Evolutionary conservation across 2,888 invertebrate species (phyloP).

Genomic region (Perithous albicinctus): DNA sequence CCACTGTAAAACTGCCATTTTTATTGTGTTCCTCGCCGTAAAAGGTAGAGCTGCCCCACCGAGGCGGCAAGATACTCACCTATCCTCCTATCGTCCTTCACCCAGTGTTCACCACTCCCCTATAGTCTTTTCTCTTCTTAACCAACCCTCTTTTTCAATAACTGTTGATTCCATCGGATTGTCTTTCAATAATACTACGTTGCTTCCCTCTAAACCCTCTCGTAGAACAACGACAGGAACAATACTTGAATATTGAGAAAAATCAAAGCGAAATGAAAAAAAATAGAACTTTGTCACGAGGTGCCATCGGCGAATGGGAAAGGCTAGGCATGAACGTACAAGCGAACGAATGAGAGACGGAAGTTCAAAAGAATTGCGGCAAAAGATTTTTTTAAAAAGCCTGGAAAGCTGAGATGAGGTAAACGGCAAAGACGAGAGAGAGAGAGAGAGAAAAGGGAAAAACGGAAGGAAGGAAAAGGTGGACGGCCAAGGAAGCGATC

Average conservation of each 20-base stretch:
- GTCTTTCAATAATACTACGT: background rate
- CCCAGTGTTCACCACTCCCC: constrained; percentile 8
- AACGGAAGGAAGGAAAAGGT: constrained; percentile 38
- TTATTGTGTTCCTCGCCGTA: constrained; percentile 70
- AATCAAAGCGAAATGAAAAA: constrained; percentile 19
- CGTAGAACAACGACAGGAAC: background rate
- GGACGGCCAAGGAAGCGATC: constrained; percentile 57
- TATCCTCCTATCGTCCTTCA: constrained; percentile 38
- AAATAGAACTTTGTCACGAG: background rate
- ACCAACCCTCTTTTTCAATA: constrained; percentile 52
- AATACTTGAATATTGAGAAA: background rate
- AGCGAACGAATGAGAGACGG: constrained; percentile 14
- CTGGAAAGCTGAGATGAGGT: constrained; percentile 13
- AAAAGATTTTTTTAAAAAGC: constrained; percentile 39
- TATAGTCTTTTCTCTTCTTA: constrained; percentile 16
- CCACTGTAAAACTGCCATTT: constrained; percentile 74
- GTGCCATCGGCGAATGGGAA: constrained; percentile 7
- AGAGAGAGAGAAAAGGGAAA: constrained; percentile 29
- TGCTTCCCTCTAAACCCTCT: background rate
- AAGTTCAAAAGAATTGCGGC: constrained; percentile 27
- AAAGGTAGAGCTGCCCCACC: constrained; percentile 48
- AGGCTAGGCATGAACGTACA: background rate
- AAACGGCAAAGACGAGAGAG: constrained; percentile 30
- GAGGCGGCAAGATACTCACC: constrained; percentile 60
- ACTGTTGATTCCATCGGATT: constrained; percentile 59